Conservation (phyloP, 1,140 invertebrate genomes). For the Drosophila mauritiana region DNA sequence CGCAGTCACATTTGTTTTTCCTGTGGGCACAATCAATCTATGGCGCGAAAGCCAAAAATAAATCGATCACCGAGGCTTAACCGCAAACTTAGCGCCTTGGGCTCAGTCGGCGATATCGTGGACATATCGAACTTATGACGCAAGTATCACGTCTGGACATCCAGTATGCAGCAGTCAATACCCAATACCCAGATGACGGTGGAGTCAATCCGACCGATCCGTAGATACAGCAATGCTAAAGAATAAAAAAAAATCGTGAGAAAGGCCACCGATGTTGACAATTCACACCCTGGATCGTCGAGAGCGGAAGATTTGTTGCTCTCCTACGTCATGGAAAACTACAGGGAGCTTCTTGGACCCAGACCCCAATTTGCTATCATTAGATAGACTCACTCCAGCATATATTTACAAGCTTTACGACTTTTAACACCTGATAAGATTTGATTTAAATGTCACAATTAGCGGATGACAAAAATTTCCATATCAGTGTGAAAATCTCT, state of each 20-base stretch:
- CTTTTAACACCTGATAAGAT: conserved; percentile 78
- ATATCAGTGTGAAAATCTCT: conserved; percentile 51
- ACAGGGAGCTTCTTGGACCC: conserved; percentile 37
- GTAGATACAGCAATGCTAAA: neutral
- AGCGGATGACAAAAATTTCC: conserved; percentile 65
- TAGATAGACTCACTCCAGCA: conserved; percentile 23
- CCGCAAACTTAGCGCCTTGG: conserved; percentile 55
- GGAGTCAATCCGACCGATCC: conserved; percentile 18
- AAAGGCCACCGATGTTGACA: conserved; percentile 41
- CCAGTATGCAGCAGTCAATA: conserved; percentile 15
- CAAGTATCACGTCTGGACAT: conserved; percentile 57
- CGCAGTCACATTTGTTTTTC: conserved; percentile 37
- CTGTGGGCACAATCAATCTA: conserved; percentile 53
- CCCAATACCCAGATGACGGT: too few relatives aligned
- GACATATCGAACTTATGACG: conserved; percentile 47
- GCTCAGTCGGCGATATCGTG: conserved; percentile 57
- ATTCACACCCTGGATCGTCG: conserved; percentile 42
- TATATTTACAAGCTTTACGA: conserved; percentile 62
- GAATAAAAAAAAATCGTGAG: conserved; percentile 27
- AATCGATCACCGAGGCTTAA: conserved; percentile 31
- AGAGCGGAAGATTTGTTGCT: conserved; percentile 51
- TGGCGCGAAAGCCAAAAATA: conserved; percentile 72
- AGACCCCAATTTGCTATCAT: conserved; percentile 41
- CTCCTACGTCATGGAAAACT: conserved; percentile 60
- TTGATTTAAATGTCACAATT: conserved; percentile 75